phyloP scores from a whole-genome alignment of 2,797 vertebrate genomes.

The Scyliorhinus canicula region DNA sequence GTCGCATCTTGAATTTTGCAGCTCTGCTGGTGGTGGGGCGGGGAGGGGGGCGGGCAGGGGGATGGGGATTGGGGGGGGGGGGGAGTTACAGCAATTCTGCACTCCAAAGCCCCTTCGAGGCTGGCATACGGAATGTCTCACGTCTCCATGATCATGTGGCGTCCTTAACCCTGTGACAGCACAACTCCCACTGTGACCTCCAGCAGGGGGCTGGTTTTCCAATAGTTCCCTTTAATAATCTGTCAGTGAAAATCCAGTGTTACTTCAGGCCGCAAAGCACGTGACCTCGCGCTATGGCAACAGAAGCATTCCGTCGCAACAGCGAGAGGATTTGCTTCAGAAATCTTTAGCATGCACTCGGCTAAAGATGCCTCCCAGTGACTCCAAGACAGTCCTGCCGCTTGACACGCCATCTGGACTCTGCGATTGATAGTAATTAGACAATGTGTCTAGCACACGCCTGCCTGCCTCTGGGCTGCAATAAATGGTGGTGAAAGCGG shows the following conservation, averaged over 20 bases:
- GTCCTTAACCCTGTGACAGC: neutral
- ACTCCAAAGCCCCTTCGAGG: neutral
- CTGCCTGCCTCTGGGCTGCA: neutral
- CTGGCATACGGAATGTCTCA: neutral
- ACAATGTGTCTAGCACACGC: neutral
- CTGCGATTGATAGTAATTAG: neutral
- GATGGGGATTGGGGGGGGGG: no score
- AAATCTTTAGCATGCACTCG: neutral
- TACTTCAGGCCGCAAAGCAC: neutral
- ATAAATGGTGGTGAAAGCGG: neutral
- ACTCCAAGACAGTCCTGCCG: neutral
- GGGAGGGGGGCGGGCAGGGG: no score
- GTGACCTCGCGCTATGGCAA: neutral
- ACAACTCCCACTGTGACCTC: neutral
- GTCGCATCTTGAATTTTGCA: neutral
- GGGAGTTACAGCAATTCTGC: neutral
- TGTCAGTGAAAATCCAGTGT: neutral
- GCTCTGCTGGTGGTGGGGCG: no score
- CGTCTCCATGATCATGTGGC: neutral
- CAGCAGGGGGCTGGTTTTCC: neutral
- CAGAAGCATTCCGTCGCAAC: neutral
- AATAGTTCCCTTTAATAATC: neutral
- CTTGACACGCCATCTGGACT: neutral
- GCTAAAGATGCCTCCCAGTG: neutral
- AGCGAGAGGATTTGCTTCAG: neutral